These are phyloP conservation scores for Acanthopagrus latus DNA, from an alignment of 2,797 vertebrate species.

Conservation along the genomic window DNA sequence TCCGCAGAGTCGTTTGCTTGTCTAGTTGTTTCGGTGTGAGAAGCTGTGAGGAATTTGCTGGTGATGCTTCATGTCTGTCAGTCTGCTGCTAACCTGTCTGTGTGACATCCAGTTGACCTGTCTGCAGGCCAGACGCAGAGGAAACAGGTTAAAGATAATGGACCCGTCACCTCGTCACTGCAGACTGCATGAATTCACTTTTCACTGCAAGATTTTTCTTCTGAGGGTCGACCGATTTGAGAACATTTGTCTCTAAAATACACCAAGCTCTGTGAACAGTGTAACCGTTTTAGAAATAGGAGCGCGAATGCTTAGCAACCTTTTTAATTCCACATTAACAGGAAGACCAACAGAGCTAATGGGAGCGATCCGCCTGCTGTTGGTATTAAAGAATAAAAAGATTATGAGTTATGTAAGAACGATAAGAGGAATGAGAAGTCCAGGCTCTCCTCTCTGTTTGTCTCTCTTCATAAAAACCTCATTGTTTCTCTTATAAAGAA, in stretches of 20 bases:
- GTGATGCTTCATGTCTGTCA: constrained; percentile 15
- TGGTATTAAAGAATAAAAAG: not conserved
- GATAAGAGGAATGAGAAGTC: constrained; percentile 22
- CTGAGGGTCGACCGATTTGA: constrained; percentile 20
- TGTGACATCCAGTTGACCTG: not conserved
- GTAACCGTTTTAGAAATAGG: not conserved
- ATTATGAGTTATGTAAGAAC: constrained; percentile 20
- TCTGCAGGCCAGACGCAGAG: not conserved
- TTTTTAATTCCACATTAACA: not conserved
- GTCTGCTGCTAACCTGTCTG: not conserved
- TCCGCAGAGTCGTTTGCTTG: not conserved
- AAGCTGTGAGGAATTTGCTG: constrained; percentile 24
- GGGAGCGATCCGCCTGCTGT: not conserved
- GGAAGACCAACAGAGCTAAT: not conserved
- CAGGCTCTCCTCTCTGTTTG: not conserved
- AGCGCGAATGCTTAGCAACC: no score
- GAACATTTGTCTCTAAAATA: not conserved
- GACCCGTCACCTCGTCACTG: not conserved
- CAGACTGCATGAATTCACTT: not conserved
- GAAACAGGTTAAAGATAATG: not conserved
- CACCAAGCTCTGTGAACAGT: not conserved
- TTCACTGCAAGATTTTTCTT: constrained; percentile 9
- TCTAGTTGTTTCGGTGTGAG: not conserved
- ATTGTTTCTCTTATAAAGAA: constrained; percentile 28
- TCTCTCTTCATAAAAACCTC: constrained; percentile 26